Evolutionary conservation across 2,888 invertebrate species (phyloP).

Genomic region (Hipparchia semele): DNA sequence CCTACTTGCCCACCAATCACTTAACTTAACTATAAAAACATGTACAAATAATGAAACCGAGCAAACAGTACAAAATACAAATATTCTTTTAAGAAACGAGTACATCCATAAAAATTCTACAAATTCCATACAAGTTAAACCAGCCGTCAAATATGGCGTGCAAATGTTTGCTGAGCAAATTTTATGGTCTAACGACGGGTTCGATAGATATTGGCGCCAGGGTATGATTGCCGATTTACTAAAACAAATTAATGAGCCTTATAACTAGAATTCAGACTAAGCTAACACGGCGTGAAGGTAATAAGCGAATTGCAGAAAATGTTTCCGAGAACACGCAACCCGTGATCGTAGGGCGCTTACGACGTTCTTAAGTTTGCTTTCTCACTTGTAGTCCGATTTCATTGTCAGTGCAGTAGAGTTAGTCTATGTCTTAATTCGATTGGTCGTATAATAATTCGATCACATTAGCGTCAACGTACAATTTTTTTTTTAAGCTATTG

Average conservation of each 20-base stretch:
- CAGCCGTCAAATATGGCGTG: constrained; percentile 24
- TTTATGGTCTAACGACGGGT: constrained; percentile 17
- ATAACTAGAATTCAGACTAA: not conserved
- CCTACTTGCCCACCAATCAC: too few species aligned
- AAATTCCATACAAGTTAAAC: constrained; percentile 27
- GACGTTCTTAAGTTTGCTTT: too few species aligned
- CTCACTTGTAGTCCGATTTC: too few species aligned
- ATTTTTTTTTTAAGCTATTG: too few species aligned
- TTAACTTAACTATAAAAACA: not conserved
- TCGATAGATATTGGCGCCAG: constrained; percentile 28
- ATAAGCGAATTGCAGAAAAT: too few species aligned
- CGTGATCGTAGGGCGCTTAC: too few species aligned
- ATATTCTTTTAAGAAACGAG: not conserved
- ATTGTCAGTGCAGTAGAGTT: too few species aligned
- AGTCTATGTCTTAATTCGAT: too few species aligned
- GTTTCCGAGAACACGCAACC: too few species aligned
- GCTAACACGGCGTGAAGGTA: not conserved
- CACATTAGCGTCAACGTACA: too few species aligned
- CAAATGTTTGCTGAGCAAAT: constrained; percentile 32
- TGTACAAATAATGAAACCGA: not conserved
- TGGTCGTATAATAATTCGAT: too few species aligned
- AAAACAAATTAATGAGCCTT: not conserved
- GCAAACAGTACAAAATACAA: constrained; percentile 1
- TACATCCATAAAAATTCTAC: constrained; percentile 7
- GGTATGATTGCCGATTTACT: not conserved